phyloP scores from a whole-genome alignment of 1,140 invertebrate species.

The Bombus sylvicola region DNA sequence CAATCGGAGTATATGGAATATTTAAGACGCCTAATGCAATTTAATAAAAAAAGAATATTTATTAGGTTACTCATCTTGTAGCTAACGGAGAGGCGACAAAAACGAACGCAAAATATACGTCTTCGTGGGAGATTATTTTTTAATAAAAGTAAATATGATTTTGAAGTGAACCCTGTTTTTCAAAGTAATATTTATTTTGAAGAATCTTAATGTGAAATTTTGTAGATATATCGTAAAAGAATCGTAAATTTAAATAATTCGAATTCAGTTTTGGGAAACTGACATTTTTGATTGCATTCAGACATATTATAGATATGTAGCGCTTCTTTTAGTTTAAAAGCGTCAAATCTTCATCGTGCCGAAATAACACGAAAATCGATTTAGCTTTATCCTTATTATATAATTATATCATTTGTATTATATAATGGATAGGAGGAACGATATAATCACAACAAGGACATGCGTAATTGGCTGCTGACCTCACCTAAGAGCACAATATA shows the following conservation, averaged over 20 bases:
- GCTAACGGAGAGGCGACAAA: not conserved
- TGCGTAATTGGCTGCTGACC: conserved; percentile 4
- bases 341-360: too few species aligned
- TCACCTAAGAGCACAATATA: not conserved
- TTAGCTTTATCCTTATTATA: too few species aligned
- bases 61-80: not conserved
- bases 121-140: not conserved
- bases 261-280: not conserved
- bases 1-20: not conserved
- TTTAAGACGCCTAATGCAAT: not conserved
- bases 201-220: too few species aligned
- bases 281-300: not conserved
- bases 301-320: not conserved
- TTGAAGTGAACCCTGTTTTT: not conserved
- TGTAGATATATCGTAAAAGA: too few species aligned
- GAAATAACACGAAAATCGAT: too few species aligned
- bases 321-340: not conserved
- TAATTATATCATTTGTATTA: too few species aligned
- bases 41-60: too few species aligned
- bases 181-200: too few species aligned
- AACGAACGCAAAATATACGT: too few species aligned
- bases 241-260: too few species aligned
- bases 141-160: not conserved
- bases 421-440: too few species aligned
- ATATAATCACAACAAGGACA: not conserved